Percentiles rank a stretch among this genome's conserved stretches.
These are phyloP conservation scores for Euspilapteryx auroguttella DNA, from an alignment of 2,888 invertebrate genomes.

Conservation along the genomic window DNA sequence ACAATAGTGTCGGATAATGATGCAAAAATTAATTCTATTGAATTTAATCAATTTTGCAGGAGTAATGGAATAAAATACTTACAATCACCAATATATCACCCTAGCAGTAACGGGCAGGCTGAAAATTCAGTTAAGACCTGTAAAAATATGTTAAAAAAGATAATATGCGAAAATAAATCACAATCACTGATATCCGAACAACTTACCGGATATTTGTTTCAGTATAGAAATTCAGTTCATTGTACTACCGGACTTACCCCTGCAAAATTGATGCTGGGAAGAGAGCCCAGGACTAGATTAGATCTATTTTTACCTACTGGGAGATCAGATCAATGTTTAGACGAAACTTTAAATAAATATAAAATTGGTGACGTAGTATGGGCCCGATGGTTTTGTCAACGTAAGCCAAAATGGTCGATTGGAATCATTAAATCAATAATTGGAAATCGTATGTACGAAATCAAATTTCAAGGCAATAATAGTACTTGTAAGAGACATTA, in stretches of 20 bases:
- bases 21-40: constrained; percentile 1
- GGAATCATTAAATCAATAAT: too few species aligned
- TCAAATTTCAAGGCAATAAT: too few species aligned
- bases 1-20: constrained; percentile 3
- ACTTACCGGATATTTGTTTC: neutral
- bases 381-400: constrained; percentile 1
- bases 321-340: neutral
- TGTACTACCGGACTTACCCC: neutral
- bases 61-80: constrained; percentile 3
- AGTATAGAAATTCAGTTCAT: neutral
- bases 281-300: neutral
- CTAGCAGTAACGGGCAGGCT: too few species aligned
- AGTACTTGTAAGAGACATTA: too few species aligned
- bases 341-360: neutral
- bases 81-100: constrained; percentile 4
- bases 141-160: constrained; percentile 6
- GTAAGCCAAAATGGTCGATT: too few species aligned
- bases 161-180: neutral
- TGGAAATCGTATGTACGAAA: too few species aligned
- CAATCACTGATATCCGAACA: neutral
- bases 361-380: constrained; percentile 1
- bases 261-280: constrained; percentile 1
- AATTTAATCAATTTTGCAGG: constrained; percentile 1
- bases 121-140: constrained; percentile 4
- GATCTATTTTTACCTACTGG: neutral